phyloP scores from a whole-genome alignment of 1,140 invertebrate genomes.

The Heliconius congener region DNA sequence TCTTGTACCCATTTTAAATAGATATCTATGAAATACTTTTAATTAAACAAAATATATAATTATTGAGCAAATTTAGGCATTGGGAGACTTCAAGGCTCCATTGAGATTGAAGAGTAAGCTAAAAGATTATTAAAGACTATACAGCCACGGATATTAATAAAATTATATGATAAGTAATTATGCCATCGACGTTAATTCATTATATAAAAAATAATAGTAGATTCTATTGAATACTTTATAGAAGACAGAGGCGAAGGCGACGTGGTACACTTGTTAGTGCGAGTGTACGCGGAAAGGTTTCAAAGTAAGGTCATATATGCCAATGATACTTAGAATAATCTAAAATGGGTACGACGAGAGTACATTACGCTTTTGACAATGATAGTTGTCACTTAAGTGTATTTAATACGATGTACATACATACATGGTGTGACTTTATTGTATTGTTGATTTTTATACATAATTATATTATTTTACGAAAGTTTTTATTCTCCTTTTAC shows the following conservation, averaged over 20 bases:
- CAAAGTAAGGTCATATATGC: constrained; percentile 53
- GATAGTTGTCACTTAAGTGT: constrained; percentile 54
- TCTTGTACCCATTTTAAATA: constrained; percentile 76
- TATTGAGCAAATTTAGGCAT: constrained; percentile 41
- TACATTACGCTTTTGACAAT: constrained; percentile 50
- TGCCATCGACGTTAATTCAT: constrained; percentile 47
- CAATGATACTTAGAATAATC: constrained; percentile 56
- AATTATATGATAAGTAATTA: constrained; percentile 56
- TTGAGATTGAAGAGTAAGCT: constrained; percentile 17
- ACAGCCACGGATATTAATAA: constrained; percentile 63
- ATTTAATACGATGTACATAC: constrained; percentile 63
- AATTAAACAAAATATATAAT: constrained; percentile 42
- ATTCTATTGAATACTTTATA: constrained; percentile 57
- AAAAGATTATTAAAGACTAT: constrained; percentile 32
- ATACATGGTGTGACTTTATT: constrained; percentile 69
- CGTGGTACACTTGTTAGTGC: constrained; percentile 16
- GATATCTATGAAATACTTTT: constrained; percentile 54
- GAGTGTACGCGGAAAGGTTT: constrained; percentile 16
- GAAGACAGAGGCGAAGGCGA: constrained; percentile 39
- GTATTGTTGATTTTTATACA: constrained; percentile 71
- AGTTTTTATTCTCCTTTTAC: constrained; percentile 71
- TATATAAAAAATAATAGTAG: constrained; percentile 56
- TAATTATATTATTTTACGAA: constrained; percentile 70
- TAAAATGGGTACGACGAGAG: constrained; percentile 62
- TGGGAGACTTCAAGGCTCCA: constrained; percentile 33